Conservation (phyloP, 2,888 invertebrate species). For the Proisotoma minuta region DNA sequence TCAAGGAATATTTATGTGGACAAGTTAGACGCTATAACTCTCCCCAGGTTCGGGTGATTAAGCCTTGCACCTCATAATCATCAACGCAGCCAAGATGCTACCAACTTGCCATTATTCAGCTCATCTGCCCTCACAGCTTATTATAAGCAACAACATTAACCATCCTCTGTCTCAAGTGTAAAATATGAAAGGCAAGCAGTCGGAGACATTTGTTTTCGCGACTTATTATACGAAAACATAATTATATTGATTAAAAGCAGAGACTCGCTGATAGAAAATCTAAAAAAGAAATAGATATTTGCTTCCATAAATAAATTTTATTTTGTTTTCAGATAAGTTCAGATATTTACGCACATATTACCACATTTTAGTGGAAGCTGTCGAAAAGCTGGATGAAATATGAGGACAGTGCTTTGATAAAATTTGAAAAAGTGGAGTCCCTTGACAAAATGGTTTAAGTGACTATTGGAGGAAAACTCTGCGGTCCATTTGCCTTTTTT, state of each 20-base stretch:
- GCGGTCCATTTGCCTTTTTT: slow-evolving; percentile 36
- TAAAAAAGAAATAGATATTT: too few species aligned
- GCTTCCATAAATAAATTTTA: too few species aligned
- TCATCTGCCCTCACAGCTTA: too few species aligned
- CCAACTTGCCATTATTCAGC: slow-evolving; percentile 5
- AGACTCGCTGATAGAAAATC: too few species aligned
- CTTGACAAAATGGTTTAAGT: slow-evolving; percentile 10
- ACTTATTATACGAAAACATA: too few species aligned
- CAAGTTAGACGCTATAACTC: slow-evolving; percentile 31
- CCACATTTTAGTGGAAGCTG: not conserved
- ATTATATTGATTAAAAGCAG: too few species aligned
- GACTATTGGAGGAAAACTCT: slow-evolving; percentile 11
- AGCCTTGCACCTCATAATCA: slow-evolving; percentile 29
- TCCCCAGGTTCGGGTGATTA: slow-evolving; percentile 37
- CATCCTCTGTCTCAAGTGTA: too few species aligned
- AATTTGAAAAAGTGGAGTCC: slow-evolving; percentile 14
- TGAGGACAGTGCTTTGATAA: slow-evolving; percentile 11
- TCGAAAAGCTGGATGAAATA: slow-evolving; percentile 12
- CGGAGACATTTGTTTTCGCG: too few species aligned
- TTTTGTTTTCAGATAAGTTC: too few species aligned
- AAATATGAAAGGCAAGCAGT: too few species aligned
- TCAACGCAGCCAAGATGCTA: slow-evolving; percentile 17
- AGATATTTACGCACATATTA: not conserved
- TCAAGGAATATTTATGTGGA: slow-evolving; percentile 23
- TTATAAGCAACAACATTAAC: too few species aligned